phyloP scores from a whole-genome alignment of 2,797 vertebrate genomes.

The Hydrolagus colliei region DNA sequence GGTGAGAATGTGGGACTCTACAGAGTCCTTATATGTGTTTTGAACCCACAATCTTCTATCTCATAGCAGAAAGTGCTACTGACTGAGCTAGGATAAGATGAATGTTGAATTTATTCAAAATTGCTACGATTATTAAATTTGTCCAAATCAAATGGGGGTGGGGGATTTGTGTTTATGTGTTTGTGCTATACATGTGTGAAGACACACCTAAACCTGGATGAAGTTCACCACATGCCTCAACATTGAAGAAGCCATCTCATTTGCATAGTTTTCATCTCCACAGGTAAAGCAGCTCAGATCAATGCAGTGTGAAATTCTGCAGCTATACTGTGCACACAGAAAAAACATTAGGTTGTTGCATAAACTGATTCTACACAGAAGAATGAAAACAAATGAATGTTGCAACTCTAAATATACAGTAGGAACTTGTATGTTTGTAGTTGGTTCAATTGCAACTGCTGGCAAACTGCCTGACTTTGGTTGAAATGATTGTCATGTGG shows the following conservation, averaged over 20 bases:
- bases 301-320: neutral
- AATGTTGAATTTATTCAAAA: neutral
- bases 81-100: too few species aligned
- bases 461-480: slow-evolving; percentile 70
- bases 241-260: too few species aligned
- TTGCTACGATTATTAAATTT: neutral
- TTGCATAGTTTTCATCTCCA: too few species aligned
- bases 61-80: too few species aligned
- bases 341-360: neutral
- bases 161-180: neutral
- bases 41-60: too few species aligned
- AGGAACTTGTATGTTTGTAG: slow-evolving; percentile 13
- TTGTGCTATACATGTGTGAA: too few species aligned
- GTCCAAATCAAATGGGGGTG: neutral
- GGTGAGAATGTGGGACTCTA: too few species aligned
- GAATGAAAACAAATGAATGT: slow-evolving; percentile 25
- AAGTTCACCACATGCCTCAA: too few species aligned
- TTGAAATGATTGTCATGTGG: slow-evolving; percentile 76
- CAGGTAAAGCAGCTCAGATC: too few species aligned
- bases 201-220: too few species aligned
- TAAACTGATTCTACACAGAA: slow-evolving; percentile 15
- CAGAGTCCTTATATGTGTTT: too few species aligned
- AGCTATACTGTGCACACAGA: neutral
- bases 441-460: slow-evolving; percentile 39
- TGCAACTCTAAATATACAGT: slow-evolving; percentile 12